phyloP scores from a whole-genome alignment of 1,140 invertebrate species.

The Caenorhabditis inopinata region DNA sequence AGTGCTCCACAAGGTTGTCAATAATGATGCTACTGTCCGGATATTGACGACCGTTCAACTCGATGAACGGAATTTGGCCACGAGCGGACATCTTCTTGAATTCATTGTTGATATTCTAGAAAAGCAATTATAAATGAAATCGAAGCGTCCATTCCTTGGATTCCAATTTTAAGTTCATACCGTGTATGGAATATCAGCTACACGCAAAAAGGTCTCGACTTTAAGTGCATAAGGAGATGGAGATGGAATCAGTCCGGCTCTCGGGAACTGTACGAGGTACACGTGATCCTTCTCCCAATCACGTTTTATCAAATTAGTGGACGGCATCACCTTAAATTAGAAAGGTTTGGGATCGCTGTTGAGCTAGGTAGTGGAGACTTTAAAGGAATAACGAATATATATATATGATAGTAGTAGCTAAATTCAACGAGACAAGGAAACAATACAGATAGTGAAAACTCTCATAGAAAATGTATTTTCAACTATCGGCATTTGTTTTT shows the following conservation, averaged over 20 bases:
- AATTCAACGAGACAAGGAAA: too few relatives aligned
- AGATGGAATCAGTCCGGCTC: slow-evolving; percentile 79
- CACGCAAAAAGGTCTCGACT: slow-evolving; percentile 83
- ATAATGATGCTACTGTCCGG: slow-evolving; percentile 85
- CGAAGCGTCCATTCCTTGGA: too few relatives aligned
- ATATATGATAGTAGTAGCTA: too few relatives aligned
- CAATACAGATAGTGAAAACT: too few relatives aligned
- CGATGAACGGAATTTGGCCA: slow-evolving; percentile 84
- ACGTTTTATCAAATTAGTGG: neutral
- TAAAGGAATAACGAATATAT: too few relatives aligned
- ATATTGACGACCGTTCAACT: slow-evolving; percentile 88
- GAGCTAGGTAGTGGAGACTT: too few relatives aligned
- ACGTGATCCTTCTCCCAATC: slow-evolving; percentile 66
- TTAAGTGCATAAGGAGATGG: slow-evolving; percentile 87
- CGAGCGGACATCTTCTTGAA: slow-evolving; percentile 67
- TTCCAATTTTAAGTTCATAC: too few relatives aligned
- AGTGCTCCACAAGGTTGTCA: slow-evolving; percentile 79
- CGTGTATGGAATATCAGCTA: slow-evolving; percentile 22
- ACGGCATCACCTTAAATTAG: slow-evolving; percentile 23
- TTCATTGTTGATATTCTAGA: slow-evolving; percentile 58
- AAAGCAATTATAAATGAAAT: neutral
- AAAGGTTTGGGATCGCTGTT: too few relatives aligned
- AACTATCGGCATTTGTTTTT: too few relatives aligned
- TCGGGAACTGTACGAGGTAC: slow-evolving; percentile 87
- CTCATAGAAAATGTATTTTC: too few relatives aligned